These are phyloP conservation scores for Python bivittatus DNA, from an alignment of 2,113 vertebrate species.

Conservation along the genomic window DNA sequence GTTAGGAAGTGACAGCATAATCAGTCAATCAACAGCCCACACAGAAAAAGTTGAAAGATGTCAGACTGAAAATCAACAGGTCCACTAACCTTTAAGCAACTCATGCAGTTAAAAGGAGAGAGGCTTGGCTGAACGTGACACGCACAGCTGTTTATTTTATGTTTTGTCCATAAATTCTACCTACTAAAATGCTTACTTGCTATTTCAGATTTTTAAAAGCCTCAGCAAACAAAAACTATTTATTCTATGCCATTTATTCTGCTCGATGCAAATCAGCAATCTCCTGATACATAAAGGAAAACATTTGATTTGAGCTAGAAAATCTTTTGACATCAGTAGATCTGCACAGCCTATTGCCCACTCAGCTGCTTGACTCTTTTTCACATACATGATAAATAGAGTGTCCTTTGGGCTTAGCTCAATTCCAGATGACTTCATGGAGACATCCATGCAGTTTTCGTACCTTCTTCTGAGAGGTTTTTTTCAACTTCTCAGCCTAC, in stretches of 20 bases:
- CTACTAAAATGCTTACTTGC: not conserved
- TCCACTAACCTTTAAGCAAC: not conserved
- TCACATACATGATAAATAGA: not conserved
- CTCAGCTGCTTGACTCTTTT: not conserved
- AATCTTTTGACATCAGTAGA: not conserved
- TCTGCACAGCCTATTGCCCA: not conserved
- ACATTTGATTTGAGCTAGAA: not conserved
- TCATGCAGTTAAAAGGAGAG: not conserved
- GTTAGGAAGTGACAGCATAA: slow-evolving; percentile 14
- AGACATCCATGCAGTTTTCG: not conserved
- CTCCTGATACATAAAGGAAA: not conserved
- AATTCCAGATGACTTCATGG: not conserved
- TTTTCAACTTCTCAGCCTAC: not conserved
- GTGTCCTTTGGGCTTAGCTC: not conserved
- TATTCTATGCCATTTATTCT: not conserved
- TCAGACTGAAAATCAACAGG: slow-evolving; percentile 18
- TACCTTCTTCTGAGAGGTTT: not conserved
- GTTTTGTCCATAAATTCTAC: not conserved
- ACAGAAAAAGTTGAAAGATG: slow-evolving; percentile 13
- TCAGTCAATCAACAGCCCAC: slow-evolving; percentile 11
- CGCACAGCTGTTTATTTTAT: not conserved
- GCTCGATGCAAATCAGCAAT: not conserved
- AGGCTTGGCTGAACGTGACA: not conserved
- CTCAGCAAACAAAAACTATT: not conserved
- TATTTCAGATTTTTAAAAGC: not conserved